Conservation (phyloP, 2,113 vertebrate species). For the Neomonachus schauinslandi region DNA sequence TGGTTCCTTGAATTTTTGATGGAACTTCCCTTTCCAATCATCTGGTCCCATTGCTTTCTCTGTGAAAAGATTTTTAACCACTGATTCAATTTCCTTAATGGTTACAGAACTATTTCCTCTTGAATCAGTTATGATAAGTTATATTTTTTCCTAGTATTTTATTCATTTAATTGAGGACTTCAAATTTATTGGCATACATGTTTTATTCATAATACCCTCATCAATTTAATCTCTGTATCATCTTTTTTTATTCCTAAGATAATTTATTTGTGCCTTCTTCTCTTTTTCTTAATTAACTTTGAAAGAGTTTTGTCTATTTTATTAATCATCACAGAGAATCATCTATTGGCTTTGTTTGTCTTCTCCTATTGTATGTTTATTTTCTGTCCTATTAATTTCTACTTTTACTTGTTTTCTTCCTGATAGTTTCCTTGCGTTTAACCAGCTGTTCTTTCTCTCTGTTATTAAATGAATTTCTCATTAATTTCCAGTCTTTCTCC, state of each 20-base stretch:
- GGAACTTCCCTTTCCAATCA: neutral
- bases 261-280: constrained; percentile 43
- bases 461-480: constrained; percentile 2
- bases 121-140: constrained; percentile 10
- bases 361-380: neutral
- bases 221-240: constrained; percentile 55
- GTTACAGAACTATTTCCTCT: constrained; percentile 54
- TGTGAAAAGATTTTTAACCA: constrained; percentile 39
- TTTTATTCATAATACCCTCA: constrained; percentile 63
- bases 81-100: constrained; percentile 57
- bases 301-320: constrained; percentile 13
- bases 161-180: constrained; percentile 60
- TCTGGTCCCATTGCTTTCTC: neutral
- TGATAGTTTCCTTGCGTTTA: neutral
- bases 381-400: neutral
- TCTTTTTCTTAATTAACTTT: constrained; percentile 64
- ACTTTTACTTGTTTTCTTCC: neutral
- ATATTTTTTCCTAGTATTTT: constrained; percentile 54
- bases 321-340: neutral
- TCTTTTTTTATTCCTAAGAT: constrained; percentile 55
- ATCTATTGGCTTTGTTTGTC: neutral
- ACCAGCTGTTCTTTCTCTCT: constrained; percentile 8
- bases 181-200: constrained; percentile 57
- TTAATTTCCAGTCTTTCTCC: neutral
- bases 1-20: neutral